Evolutionary conservation across 2,113 vertebrate species (phyloP), one percentile per base, ranked within the genome.

Genomic region (Trematocara unimaculatum): DNA sequence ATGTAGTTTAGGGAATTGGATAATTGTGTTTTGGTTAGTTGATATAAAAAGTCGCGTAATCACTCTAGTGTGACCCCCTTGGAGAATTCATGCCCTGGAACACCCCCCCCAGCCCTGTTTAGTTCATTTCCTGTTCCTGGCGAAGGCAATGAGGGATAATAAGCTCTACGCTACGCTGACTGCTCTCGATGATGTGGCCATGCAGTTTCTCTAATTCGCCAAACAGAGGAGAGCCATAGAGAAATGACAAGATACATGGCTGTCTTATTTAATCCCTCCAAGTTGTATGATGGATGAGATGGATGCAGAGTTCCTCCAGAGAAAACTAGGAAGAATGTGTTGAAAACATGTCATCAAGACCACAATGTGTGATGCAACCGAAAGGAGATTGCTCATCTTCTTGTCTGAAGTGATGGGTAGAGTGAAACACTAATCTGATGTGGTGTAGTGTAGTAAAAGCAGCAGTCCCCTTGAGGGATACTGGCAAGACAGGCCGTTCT

Each of bases 121-220:
- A 93, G 90, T 91, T 96, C 86, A 96, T 96, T 96, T 96, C 96
- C 96, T 95, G 91, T 89, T 92, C 86, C 84, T 89, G 89, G 86
- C 77, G 55, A 60, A 94, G 91, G 93, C 94, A 95, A 93, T 92
- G 94, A 93, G 89, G 92, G 92, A 90, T 95, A 94, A 95, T 94
- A 87, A 94, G 85, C 89, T 85, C 74, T 38, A 89, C 38, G 84
- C 90, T 91, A 89, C 49, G 77, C 92, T 89, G 47, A 84, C 83
- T 91, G 79, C 86, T 88, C 90, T 70, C 89, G 87, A 89, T 89
- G 87, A 87, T 92, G 90, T 60, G 85, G 90, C 91, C 92, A 58
- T 83, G 87, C 89, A 82, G 60, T 81, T 81, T 53, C 82, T 40
- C 86, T 93, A 87, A 92, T 89, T 82, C 6, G 15, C 86, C 89